Conservation (phyloP, 2,888 invertebrate genomes). For the Melinaea marsaeus region DNA sequence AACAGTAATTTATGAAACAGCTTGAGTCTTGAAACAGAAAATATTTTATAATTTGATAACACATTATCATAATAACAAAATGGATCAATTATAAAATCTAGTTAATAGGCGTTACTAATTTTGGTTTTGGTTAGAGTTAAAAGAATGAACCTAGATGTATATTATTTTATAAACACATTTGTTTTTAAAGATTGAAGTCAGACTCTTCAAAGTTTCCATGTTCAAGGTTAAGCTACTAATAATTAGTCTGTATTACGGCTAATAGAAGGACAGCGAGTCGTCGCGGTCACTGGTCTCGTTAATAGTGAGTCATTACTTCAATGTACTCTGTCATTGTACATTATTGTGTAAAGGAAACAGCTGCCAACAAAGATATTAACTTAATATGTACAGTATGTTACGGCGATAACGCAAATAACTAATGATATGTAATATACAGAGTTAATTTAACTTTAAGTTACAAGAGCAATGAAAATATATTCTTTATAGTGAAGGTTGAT, state of each 20-base stretch:
- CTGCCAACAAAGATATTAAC: slow-evolving; percentile 6
- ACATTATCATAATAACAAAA: no score
- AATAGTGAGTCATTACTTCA: slow-evolving; percentile 12
- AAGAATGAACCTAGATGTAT: no score
- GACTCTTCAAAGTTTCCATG: no score
- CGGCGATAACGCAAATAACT: neutral
- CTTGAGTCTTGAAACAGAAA: neutral
- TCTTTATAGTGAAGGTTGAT: neutral
- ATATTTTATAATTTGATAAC: neutral
- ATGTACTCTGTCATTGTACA: slow-evolving; percentile 8
- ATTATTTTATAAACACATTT: no score
- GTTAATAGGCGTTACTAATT: no score
- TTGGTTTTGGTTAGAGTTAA: no score
- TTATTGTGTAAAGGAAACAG: slow-evolving; percentile 8
- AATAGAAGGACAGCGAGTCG: neutral
- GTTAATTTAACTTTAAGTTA: neutral
- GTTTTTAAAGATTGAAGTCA: no score
- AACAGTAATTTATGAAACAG: neutral
- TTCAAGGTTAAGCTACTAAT: neutral
- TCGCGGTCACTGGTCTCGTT: slow-evolving; percentile 10
- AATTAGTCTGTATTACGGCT: neutral
- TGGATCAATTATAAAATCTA: no score
- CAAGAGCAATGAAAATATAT: neutral
- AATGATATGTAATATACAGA: neutral
- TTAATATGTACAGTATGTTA: neutral